Base-by-base conservation (phyloP, 2,113 vertebrate genomes). In the Neodontobutis hainanensis region DNA sequence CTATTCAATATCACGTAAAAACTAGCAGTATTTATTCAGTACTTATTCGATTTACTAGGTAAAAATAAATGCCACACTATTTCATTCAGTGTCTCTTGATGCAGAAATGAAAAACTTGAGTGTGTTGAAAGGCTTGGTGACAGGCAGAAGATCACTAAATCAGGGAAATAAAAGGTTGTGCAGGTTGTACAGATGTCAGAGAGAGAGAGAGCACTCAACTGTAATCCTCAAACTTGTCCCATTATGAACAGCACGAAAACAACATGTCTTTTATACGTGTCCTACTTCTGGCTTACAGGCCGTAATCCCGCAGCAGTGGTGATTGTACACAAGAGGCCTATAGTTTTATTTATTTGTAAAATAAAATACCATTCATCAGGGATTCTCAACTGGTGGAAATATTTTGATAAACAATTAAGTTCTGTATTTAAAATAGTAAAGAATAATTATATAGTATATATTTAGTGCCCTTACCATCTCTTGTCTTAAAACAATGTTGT, bases 141-240 rank as follows among this genome's bases (percentile, higher is more conserved):
- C 67, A 77, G 57, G 50, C 15, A 27, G 44, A 57, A 84, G 81
- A 90, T 86, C 83, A 85, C 44, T 15, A 61, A 72, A 61, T 48
- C 62, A 0, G 7, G 55, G 50, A 81, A 85, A 82, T 86, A 75
- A 81, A 87, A 81, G 83, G 79, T 79, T 75, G 65, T 50, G 53
- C 63, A 50, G 19, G 3, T 27, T 27, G 52, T 77, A 55, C 84
- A 90, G 82, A 90, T 89, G 82, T 88, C 77, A 66, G 65, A 61
- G 14, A 58, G 68, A 55, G 65, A 58, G 15, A 60, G 68, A 58
- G 65, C 68, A 50, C 82, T 81, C 56, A 69, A 70, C 35, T 65
- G 53, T 90, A 88, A 90, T 90, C 89, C 77, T 52, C 19, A 64
- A 82, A 88, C 75, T 58, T 71, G 46, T 63, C 57, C 65, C 61